These are phyloP conservation scores for Halictus ligatus DNA, from an alignment of 2,888 invertebrate species.

Conservation along the genomic window DNA sequence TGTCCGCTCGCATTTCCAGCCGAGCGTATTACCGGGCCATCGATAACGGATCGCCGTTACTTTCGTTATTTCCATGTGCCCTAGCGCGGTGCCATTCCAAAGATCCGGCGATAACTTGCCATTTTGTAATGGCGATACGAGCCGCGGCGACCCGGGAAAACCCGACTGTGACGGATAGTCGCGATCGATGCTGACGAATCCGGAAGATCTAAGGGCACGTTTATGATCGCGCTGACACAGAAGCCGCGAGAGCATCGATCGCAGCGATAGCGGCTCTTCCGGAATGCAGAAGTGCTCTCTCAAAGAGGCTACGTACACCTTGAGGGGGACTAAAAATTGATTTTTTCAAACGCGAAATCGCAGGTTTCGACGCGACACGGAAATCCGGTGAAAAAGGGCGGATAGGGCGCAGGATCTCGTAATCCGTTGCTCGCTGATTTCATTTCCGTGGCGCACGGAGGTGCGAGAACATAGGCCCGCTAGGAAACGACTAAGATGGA, in stretches of 20 bases:
- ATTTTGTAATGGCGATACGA: conserved; percentile 8
- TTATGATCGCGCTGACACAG: neutral
- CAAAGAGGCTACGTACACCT: too few species aligned
- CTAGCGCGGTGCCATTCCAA: conserved; percentile 11
- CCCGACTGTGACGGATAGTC: conserved; percentile 57
- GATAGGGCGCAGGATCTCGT: conserved; percentile 7
- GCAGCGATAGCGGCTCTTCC: neutral
- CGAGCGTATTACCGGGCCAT: conserved; percentile 1
- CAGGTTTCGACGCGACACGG: too few species aligned
- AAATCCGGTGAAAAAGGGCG: conserved; percentile 22
- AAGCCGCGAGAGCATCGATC: too few species aligned
- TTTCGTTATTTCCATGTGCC: conserved; percentile 44
- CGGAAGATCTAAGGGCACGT: neutral
- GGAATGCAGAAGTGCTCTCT: neutral
- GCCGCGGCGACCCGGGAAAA: too few species aligned
- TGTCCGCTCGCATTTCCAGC: conserved; percentile 17
- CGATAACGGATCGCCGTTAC: conserved; percentile 36
- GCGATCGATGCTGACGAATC: conserved; percentile 32
- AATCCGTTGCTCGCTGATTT: conserved; percentile 37
- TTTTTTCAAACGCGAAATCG: too few species aligned
- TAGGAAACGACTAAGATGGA: conserved; percentile 76
- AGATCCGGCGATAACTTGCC: conserved; percentile 28
- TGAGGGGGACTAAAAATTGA: too few species aligned
- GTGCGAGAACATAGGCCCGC: conserved; percentile 56
- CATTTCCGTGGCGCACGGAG: neutral